Evolutionary conservation across 2,797 vertebrate genomes (phyloP).

Genomic region (Anisognathus igniventris): DNA sequence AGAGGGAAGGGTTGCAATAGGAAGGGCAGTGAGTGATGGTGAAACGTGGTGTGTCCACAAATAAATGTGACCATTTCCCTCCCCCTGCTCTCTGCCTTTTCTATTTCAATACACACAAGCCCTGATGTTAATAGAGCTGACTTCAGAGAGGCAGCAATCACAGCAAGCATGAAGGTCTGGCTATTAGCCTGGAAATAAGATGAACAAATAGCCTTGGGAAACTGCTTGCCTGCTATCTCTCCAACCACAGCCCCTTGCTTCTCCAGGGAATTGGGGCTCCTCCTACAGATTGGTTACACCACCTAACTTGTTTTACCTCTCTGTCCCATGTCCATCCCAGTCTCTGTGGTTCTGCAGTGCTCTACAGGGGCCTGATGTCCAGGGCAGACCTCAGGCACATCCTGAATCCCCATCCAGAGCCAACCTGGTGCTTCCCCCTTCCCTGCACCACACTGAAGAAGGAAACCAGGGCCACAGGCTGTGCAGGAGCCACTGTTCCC

Average conservation of each 20-base stretch:
- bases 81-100: neutral
- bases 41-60: neutral
- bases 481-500: neutral
- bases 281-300: neutral
- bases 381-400: neutral
- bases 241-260: neutral
- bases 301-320: neutral
- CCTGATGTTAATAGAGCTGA: neutral
- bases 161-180: neutral
- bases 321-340: neutral
- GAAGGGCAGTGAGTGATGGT: neutral
- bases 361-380: neutral
- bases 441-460: neutral
- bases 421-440: neutral
- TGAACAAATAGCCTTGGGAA: conserved; percentile 21
- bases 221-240: neutral
- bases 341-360: neutral
- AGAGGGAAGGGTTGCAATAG: neutral
- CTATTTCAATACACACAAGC: neutral
- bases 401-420: neutral
- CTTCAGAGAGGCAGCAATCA: neutral
- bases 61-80: neutral
- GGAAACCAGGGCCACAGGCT: neutral
- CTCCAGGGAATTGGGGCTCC: neutral
- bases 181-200: conserved; percentile 18